A percentile compares a stretch with the other conserved stretches of the same genome.
Conservation (phyloP, 2,113 vertebrate species). For the Cavia porcellus region DNA sequence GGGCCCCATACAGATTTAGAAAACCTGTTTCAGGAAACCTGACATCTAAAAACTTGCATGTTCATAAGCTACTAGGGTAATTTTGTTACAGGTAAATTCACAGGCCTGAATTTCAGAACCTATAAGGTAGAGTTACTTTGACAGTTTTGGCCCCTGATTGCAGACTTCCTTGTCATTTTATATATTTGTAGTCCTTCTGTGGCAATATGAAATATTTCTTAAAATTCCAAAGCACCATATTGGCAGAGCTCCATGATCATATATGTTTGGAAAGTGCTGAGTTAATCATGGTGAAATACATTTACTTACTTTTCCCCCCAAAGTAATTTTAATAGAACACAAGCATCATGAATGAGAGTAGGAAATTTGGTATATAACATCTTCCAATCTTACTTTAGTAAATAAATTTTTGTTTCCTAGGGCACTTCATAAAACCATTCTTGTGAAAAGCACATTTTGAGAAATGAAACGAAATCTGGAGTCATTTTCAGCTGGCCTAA, state of each 20-base stretch:
- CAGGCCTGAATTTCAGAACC: neutral
- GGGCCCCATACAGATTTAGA: neutral
- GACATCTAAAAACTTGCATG: neutral
- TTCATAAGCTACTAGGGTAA: neutral
- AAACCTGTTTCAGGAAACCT: neutral
- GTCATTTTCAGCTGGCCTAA: neutral
- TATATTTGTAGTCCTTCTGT: neutral
- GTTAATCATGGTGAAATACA: constrained; percentile 34
- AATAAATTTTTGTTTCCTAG: neutral
- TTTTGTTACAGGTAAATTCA: neutral
- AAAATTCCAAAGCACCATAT: neutral
- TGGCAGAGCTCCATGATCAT: neutral
- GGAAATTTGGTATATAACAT: neutral
- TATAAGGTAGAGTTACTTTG: neutral
- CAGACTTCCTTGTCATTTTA: neutral
- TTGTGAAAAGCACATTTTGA: constrained; percentile 10
- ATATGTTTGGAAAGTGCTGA: constrained; percentile 14
- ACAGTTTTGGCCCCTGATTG: neutral
- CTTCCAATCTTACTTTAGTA: neutral
- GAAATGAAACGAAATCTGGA: constrained; percentile 21
- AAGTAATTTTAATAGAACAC: neutral
- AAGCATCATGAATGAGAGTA: neutral
- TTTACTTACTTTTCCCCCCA: neutral
- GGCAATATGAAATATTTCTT: neutral
- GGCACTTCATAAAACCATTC: neutral